phyloP scores from a whole-genome alignment of 2,888 invertebrate genomes.

The Tachina fera region DNA sequence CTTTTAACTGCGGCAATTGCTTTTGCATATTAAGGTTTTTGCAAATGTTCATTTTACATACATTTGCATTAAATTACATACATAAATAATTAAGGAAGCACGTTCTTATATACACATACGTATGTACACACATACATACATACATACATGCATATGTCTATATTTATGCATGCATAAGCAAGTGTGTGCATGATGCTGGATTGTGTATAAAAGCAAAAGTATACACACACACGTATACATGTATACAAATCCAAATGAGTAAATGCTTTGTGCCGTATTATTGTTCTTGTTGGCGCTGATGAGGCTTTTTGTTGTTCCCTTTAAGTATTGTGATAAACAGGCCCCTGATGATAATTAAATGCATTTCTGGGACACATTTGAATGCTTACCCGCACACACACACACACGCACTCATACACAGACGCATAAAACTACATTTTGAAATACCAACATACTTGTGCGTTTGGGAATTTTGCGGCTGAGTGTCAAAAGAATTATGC shows the following conservation, averaged over 20 bases:
- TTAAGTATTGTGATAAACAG: constrained; percentile 54
- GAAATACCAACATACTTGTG: not conserved
- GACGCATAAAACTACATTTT: not conserved
- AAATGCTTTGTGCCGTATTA: constrained; percentile 41
- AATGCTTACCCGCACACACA: not conserved
- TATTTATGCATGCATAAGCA: not conserved
- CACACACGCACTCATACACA: not conserved
- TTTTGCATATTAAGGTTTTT: constrained; percentile 63
- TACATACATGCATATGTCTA: not conserved
- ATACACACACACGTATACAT: not conserved
- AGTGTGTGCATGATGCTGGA: not conserved
- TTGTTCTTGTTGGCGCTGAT: constrained; percentile 16
- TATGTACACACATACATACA: not conserved
- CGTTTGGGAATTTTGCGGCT: constrained; percentile 59
- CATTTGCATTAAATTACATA: constrained; percentile 64
- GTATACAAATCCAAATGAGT: constrained; percentile 34
- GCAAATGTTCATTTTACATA: constrained; percentile 56
- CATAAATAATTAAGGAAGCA: constrained; percentile 62
- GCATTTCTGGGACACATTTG: constrained; percentile 53
- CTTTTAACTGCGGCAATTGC: constrained; percentile 68
- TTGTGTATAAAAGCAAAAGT: not conserved
- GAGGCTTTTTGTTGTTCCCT: constrained; percentile 19
- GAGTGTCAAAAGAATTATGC: constrained; percentile 66
- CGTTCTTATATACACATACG: too few species aligned
- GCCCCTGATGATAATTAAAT: constrained; percentile 68